These are phyloP conservation scores for Mesembrinibis cayennensis DNA, from an alignment of 2,113 vertebrate genomes.

Conservation along the genomic window DNA sequence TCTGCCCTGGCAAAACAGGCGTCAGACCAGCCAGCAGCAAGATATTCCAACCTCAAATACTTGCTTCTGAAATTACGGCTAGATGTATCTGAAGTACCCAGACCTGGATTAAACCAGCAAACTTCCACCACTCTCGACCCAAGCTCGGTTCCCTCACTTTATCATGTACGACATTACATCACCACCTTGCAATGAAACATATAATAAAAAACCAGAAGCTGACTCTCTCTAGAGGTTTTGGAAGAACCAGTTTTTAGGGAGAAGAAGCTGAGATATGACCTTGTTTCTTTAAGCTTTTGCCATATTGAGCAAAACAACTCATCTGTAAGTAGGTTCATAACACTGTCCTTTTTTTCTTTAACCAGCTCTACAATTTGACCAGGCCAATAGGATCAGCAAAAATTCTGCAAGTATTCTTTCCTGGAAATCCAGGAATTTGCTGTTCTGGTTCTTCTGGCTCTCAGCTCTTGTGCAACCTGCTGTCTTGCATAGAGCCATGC, in stretches of 20 bases:
- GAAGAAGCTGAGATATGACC: conserved; percentile 28
- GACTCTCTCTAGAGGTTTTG: conserved; percentile 51
- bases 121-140: conserved; percentile 50
- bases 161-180: conserved; percentile 57
- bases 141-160: conserved; percentile 22
- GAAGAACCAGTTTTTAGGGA: conserved; percentile 52
- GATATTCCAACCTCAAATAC: conserved; percentile 68
- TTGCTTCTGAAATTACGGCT: conserved; percentile 47
- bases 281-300: conserved; percentile 24
- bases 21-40: conserved; percentile 42
- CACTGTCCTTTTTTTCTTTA: not conserved
- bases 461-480: not conserved
- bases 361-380: not conserved
- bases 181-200: conserved; percentile 53
- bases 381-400: not conserved
- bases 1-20: conserved; percentile 35
- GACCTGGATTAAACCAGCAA: conserved; percentile 48
- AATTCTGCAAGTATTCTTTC: not conserved
- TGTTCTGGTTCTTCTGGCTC: not conserved
- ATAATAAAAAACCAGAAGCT: conserved; percentile 66
- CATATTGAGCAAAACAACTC: not conserved
- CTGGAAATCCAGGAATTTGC: not conserved
- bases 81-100: conserved; percentile 33
- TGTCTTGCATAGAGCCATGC: not conserved
- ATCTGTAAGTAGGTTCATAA: not conserved